Evolutionary conservation across 2,113 vertebrate genomes (phyloP), one percentile per base, ranked within the genome.

Genomic region (Egretta garzetta): DNA sequence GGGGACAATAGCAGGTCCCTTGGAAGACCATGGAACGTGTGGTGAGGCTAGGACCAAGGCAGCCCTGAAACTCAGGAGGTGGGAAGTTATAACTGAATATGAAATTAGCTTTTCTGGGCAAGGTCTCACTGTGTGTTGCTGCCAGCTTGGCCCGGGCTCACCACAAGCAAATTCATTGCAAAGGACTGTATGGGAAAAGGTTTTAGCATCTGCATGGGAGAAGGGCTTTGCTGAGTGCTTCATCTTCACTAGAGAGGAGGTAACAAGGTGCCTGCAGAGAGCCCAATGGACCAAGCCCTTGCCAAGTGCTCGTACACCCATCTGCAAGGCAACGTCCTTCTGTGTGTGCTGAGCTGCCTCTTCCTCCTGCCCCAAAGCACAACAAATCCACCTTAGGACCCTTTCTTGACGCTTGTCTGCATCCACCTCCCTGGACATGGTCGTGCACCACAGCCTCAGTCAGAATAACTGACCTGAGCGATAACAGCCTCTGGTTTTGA

Each of bases 321-420:
- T 6, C 58, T 58, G 24, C n/a, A 35, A 52, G 62, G 35, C 3
- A 32, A 45, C 0, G 0, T 47, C 33, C 68, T 49, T 35, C 74
- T n/a, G 26, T 9, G n/a, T 45, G 68, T 32, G 28, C 33, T 59
- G 41, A 94, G 63, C 59, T 35, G 41, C 72, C 30, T 28, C 68
- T 88, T 53, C 49, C 28, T 73, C 39, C 53, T 75, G 32, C 35
- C 53, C 59, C 45, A 33, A 30, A 35, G 43, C 13, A 9, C 0
- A 14, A 8, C 5, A 27, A 30, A 32, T 9, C 35, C 67, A 21
- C 45, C 59, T 37, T 7, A 50, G n/a, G 41, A 72, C 19, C 41
- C 47, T 79, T 52, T 32, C 60, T 1, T 26, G 70, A 41, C 15
- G 11, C 70, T 53, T 58, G 27, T 2, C 33, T 20, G n/a, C 22